Evolutionary conservation across 1,140 invertebrate genomes (phyloP).

Genomic region (Philotrypesis tridentata): DNA sequence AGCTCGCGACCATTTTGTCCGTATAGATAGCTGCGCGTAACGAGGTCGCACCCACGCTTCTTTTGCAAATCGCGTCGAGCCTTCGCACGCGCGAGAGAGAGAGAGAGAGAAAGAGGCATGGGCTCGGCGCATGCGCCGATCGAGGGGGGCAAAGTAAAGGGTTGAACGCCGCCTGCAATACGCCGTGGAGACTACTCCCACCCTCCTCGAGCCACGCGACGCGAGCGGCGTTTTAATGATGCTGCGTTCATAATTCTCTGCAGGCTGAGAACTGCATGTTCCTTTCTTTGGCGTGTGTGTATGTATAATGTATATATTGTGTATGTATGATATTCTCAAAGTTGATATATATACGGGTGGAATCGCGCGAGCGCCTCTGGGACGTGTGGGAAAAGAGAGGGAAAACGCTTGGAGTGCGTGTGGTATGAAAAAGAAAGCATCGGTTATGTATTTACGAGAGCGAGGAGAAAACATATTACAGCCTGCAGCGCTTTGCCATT

Average conservation of each 20-base stretch:
- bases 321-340: too few relatives aligned
- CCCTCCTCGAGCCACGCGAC: too few relatives aligned
- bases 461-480: neutral
- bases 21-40: neutral
- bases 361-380: neutral
- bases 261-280: too few relatives aligned
- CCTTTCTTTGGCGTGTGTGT: too few relatives aligned
- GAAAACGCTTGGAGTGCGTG: neutral
- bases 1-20: conserved; percentile 40
- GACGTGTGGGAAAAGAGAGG: neutral
- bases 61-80: conserved; percentile 7
- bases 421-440: neutral
- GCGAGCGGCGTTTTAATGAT: too few relatives aligned
- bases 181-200: neutral
- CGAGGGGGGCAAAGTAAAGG: conserved; percentile 24
- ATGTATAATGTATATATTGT: too few relatives aligned
- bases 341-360: neutral
- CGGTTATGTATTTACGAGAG: conserved; percentile 3
- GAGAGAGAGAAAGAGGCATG: too few relatives aligned
- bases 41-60: neutral
- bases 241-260: too few relatives aligned
- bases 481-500: conserved; percentile 18
- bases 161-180: conserved; percentile 17
- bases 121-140: conserved; percentile 17
- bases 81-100: too few relatives aligned